Conservation (phyloP, 2,797 vertebrate genomes). For the Micropoecilia bifurca region DNA sequence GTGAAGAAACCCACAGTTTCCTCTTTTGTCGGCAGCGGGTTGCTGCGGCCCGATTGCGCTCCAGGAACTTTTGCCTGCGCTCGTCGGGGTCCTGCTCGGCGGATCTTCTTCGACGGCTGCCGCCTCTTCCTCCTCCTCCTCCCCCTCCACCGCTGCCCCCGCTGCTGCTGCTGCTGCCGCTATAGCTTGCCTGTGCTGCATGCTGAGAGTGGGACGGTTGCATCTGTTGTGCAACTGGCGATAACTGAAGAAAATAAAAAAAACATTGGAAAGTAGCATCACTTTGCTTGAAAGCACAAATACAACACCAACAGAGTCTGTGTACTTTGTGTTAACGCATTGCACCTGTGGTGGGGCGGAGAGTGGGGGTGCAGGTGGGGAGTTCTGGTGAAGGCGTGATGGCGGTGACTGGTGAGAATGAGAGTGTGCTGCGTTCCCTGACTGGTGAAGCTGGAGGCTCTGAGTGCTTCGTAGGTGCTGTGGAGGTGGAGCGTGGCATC, state of each 20-base stretch:
- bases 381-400: conserved; percentile 84
- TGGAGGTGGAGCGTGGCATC: conserved; percentile 83
- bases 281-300: neutral
- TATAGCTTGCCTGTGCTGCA: conserved; percentile 83
- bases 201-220: conserved; percentile 85
- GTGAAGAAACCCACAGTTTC: conserved; percentile 97
- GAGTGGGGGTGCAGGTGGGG: conserved; percentile 84
- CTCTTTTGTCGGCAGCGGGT: conserved; percentile 99
- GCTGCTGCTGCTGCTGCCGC: conserved; percentile 47
- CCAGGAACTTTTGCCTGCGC: conserved; percentile 96
- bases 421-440: conserved; percentile 87
- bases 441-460: conserved; percentile 85
- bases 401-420: conserved; percentile 92
- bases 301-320: neutral
- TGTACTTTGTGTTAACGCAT: neutral
- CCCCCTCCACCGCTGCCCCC: neutral
- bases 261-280: neutral
- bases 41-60: conserved; percentile 95
- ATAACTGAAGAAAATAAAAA: conserved; percentile 77
- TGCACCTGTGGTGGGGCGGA: conserved; percentile 81
- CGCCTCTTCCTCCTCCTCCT: conserved; percentile 4
- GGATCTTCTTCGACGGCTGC: conserved; percentile 81
- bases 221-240: conserved; percentile 88
- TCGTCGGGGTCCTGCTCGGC: conserved; percentile 94
- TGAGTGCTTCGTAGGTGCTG: conserved; percentile 83